Percentiles rank a stretch among this genome's conserved stretches.
phyloP scores from a whole-genome alignment of 2,797 vertebrate genomes.

The Brachyalestes nurse region DNA sequence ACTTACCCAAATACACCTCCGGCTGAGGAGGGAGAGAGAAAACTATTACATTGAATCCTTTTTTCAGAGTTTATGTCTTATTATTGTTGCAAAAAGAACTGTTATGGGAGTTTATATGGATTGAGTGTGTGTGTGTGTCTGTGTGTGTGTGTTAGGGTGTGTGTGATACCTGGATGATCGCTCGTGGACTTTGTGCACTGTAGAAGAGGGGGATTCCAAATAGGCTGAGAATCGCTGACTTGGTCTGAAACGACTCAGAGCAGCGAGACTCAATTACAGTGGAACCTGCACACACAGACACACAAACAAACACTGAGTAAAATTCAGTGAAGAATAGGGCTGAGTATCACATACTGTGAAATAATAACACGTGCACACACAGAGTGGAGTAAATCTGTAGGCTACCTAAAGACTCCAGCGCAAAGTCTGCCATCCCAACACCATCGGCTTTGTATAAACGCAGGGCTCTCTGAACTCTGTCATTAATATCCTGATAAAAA shows the following conservation, averaged over 20 bases:
- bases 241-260: not conserved
- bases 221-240: not conserved
- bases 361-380: not conserved
- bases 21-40: conserved; percentile 65
- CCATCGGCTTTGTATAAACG: not conserved
- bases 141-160: too few relatives aligned
- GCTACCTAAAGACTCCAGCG: not conserved
- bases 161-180: not conserved
- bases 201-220: not conserved
- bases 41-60: too few relatives aligned
- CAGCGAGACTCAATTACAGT: not conserved
- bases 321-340: too few relatives aligned
- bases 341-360: too few relatives aligned
- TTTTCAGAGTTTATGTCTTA: too few relatives aligned
- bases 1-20: conserved; percentile 82
- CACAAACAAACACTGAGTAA: not conserved
- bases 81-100: too few relatives aligned
- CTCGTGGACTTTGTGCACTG: not conserved
- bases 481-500: not conserved
- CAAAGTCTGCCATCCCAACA: not conserved
- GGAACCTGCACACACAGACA: not conserved
- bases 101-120: too few relatives aligned
- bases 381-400: not conserved
- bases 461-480: not conserved
- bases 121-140: too few relatives aligned